These are phyloP conservation scores for Cephalotes varians DNA, from an alignment of 2,888 invertebrate species.

Conservation along the genomic window DNA sequence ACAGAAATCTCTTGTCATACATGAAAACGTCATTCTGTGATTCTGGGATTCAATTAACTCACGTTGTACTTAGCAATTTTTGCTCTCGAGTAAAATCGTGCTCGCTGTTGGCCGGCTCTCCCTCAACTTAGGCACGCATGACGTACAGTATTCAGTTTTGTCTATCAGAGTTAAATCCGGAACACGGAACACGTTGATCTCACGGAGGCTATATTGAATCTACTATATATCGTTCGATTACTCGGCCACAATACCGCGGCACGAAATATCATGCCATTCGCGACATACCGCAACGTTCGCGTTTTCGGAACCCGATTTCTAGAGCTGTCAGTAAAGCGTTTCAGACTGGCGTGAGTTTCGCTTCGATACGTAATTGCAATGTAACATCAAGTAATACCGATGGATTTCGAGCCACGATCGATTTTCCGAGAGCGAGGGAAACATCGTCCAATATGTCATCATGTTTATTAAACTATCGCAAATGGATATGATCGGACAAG, in stretches of 20 bases:
- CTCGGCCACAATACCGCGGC: constrained; percentile 19
- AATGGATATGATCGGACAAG: neutral
- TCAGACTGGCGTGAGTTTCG: neutral
- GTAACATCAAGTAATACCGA: neutral
- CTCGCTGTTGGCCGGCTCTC: neutral
- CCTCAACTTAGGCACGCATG: constrained; percentile 24
- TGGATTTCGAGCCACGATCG: neutral
- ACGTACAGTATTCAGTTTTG: constrained; percentile 37
- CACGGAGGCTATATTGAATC: neutral
- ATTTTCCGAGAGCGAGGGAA: neutral
- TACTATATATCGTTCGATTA: neutral
- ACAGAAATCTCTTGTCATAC: neutral
- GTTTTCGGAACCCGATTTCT: constrained; percentile 28
- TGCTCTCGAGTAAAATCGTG: neutral
- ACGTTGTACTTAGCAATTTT: constrained; percentile 21
- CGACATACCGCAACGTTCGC: constrained; percentile 16
- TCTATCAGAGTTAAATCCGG: constrained; percentile 39
- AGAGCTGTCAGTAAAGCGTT: constrained; percentile 19
- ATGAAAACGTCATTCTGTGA: neutral
- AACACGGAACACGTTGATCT: constrained; percentile 18
- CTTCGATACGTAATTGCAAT: constrained; percentile 26
- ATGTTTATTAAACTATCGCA: neutral
- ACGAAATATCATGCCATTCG: constrained; percentile 25
- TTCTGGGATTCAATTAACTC: constrained; percentile 20
- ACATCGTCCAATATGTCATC: neutral